Evolutionary conservation across 2,113 vertebrate genomes (phyloP), one percentile per base, ranked within the genome.

Genomic region (Ptilonorhynchus violaceus): DNA sequence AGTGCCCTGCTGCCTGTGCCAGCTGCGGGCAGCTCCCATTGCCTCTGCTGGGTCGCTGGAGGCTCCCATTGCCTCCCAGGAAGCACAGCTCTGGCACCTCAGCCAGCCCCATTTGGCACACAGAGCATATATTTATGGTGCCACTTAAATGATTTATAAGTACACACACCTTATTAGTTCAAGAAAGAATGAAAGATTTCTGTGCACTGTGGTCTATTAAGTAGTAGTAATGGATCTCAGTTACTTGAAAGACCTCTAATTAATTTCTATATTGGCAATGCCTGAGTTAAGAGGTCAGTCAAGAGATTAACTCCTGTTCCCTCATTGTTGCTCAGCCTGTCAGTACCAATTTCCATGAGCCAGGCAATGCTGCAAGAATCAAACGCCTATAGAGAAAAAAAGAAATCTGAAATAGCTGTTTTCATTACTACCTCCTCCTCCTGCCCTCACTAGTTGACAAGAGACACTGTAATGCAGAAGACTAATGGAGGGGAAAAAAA

Each of bases 201-300:
- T 80, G 47, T 52, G 46, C 22, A 15, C 78, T 77, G 55, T 88
- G 82, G 67, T 77, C 55, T 77, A 89, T 93, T 96, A 95, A 96
- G 77, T 94, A 88, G 83, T 83, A 95, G 88, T 74, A 94, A 97
- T 90, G 78, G 88, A 84, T 93, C 90, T 85, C 79, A 89, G 88
- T 95, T 94, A 94, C 78, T 88, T 88, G 75, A 94, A 96, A 92
- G 90, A 77, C 82, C 35, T 93, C 39, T 95, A 95, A 96, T 95
- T 93, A 96, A 94, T 95, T 92, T 93, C 78, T 77, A 5, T 93
- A 90, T 92, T 96, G 88, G 93, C 93, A 94, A 77, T n/a, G 35
- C 59, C 62, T 49, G 85, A 80, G 70, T 88, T 93, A 95, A 83
- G 78, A 95, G 75, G 78, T 80, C 42, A 15, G 42, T 88, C 74